These are phyloP conservation scores for Cyprinodon variegatus DNA, from an alignment of 2,113 vertebrate species.

Conservation along the genomic window DNA sequence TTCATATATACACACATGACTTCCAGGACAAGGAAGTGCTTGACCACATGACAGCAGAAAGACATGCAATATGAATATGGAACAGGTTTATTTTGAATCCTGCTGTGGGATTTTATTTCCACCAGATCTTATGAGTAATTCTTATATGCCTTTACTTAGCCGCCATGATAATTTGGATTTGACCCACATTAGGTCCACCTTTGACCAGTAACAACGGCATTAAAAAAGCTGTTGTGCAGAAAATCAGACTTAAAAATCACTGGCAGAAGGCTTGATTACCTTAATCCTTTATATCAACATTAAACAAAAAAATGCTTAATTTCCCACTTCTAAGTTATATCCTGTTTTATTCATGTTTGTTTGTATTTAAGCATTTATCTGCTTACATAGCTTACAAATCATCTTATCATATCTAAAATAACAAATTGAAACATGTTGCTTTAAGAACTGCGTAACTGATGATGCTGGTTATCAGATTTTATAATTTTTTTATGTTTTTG, in stretches of 20 bases:
- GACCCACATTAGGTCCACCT: background rate
- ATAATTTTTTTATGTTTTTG: no score
- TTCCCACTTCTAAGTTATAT: background rate
- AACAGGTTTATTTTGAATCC: constrained; percentile 19
- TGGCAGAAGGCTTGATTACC: no score
- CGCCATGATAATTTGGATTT: background rate
- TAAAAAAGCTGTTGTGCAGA: background rate
- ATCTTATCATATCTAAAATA: background rate
- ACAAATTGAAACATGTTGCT: background rate
- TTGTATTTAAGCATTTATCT: background rate
- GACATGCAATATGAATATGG: constrained; percentile 12
- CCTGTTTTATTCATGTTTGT: background rate
- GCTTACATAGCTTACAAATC: background rate
- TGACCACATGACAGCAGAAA: constrained; percentile 5
- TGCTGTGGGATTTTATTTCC: constrained; percentile 1
- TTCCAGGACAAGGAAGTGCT: constrained; percentile 63
- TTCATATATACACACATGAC: constrained; percentile 68
- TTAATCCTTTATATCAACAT: no score
- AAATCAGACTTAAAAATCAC: no score
- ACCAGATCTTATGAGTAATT: background rate
- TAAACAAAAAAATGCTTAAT: no score
- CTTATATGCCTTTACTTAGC: background rate
- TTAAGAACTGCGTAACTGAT: background rate
- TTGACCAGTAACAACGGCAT: background rate
- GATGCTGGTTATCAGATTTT: background rate